Base-by-base conservation (phyloP, 2,113 vertebrate species). In the Chloropsis cyanopogon region DNA sequence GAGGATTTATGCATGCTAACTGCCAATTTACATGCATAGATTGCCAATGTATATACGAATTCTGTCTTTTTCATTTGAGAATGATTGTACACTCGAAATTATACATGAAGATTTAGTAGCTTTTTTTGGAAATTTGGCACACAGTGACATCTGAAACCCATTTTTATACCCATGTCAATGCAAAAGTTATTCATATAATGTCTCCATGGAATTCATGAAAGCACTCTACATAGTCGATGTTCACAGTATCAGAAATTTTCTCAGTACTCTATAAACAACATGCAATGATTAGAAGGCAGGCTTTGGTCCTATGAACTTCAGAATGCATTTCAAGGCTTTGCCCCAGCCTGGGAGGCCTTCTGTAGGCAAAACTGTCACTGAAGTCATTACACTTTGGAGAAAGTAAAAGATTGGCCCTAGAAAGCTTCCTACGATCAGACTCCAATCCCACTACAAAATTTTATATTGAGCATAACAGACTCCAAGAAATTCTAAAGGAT, bases 81-180 rank as follows among this genome's bases (percentile, higher is more conserved):
- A 90, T 96, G 90, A 96, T 94, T 93, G 96, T 94, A 90, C 80
- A 93, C 72, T 95, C 0, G 1, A 93, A 97, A 94, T 93, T 95
- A 95, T 92, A 94, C 91, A 94, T 90, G 87, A 97, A 95, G 87
- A 95, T 97, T 91, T 92, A 90, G 95, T 87, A 82, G 86, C 81
- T 93, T 93, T 97, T 94, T 95, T 95, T 79, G 72, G 87, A 92
- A 92, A 95, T 95, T 85, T 95, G 95, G 95, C 95, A 94, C 89
- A 95, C 31, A 89, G 93, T 96, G 93, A 94, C 93, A 94, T 97
- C 82, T 95, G 89, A 95, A 96, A 94, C 93, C 92, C 89, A 95
- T 94, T 95, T 96, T 96, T 95, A 93, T 95, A 93, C 63, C 85
- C 91, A 82, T 93, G 94, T 96, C 91, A 97, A 70, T 85, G 93